Base-by-base conservation (phyloP, 2,113 vertebrate genomes). In the Bambusicola thoracicus region DNA sequence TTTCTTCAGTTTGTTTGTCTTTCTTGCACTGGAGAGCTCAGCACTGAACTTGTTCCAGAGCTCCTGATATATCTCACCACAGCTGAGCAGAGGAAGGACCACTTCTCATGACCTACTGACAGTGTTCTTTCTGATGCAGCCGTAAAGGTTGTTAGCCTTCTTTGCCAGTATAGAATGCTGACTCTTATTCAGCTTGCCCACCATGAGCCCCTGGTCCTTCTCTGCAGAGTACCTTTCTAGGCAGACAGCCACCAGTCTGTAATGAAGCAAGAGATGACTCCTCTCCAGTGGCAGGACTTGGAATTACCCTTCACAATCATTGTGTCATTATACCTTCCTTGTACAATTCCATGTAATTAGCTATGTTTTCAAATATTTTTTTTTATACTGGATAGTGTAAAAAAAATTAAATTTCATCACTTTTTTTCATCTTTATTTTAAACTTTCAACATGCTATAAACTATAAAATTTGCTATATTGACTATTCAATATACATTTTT, bases 191-290 rank as follows among this genome's bases (percentile, higher is more conserved):
- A 40, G 4, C 8, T 16, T 24, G 0, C 59, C 30, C 34, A 49
- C 15, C 24, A 77, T 16, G 5, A 65, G 0, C 0, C 9, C 2
- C 4, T 40, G 7, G 14, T n/a, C 21, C 29, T 14, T 77, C 40
- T 73, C 8, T n/a, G 36, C 10, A 73, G 17, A 84, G 4, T 2
- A 81, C 4, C 34, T 49, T 80, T 43, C 63, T 34, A 53, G 15
- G 3, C 21, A 79, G 13, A 11, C 22, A 34, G 8, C 11, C 21
- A 81, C 46, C 19, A 12, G 9, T 3, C 11, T 65, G 20, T 73
- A 25, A 19, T 55, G 29, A 32, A 76, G 11, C 7, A 90, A 56
- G n/a, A 58, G 5, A 4, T 10, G 13, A 21, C 69, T 82, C 20
- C 4, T 72, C 17, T 38, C 4, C 27, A n/a, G 9, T 4, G 2